phyloP scores from a whole-genome alignment of 2,113 vertebrate species.

The Corythornis vintsioides region DNA sequence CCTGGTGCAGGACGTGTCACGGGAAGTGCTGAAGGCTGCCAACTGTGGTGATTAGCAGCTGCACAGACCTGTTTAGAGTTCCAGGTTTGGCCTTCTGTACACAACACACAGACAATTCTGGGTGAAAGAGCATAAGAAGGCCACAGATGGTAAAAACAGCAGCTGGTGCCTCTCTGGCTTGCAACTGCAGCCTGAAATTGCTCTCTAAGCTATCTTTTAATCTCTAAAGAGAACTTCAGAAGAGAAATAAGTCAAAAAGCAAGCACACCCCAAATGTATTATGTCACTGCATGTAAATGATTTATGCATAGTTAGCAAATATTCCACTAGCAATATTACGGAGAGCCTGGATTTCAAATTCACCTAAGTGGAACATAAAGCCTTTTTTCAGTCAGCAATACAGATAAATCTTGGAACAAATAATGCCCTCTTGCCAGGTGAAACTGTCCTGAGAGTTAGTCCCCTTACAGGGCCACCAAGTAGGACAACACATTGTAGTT shows the following conservation, averaged over 20 bases:
- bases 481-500: not conserved
- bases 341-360: not conserved
- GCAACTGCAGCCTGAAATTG: not conserved
- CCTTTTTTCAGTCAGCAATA: not conserved
- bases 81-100: not conserved
- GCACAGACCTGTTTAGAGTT: not conserved
- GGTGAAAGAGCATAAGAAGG: not conserved
- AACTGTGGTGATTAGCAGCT: not conserved
- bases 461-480: not conserved
- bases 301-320: not conserved
- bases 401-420: not conserved
- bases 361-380: not conserved
- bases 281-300: not conserved
- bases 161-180: conserved; percentile 1
- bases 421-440: not conserved
- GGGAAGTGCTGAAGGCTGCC: not conserved
- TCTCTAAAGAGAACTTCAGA: conserved; percentile 38
- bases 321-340: not conserved
- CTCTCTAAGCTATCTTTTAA: conserved; percentile 8
- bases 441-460: not conserved
- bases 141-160: not conserved
- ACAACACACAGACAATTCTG: not conserved
- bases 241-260: not conserved
- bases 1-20: fast-evolving
- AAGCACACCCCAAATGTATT: not conserved